Evolutionary conservation across 2,113 vertebrate species (phyloP), one percentile per base, ranked within the genome.

Genomic region (Corythornis vintsioides): DNA sequence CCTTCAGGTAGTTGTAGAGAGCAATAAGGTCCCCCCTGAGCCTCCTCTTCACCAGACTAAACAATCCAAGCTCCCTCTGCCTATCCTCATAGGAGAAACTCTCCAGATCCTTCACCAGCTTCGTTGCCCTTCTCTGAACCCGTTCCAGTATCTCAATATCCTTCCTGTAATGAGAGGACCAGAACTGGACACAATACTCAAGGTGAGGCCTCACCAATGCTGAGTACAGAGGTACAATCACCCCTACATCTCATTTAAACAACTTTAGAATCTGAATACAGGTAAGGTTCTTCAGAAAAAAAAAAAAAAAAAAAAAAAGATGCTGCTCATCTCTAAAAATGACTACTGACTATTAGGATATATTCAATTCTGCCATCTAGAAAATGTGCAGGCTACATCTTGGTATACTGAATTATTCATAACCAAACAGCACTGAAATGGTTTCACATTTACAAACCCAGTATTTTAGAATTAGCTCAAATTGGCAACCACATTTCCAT

Each of bases 341-440:
- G 13, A 42, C 53, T 80, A 61, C 22, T 56, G 29, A 60, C 26
- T 92, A 48, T 18, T 61, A 89, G 60, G 42, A 74, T 61, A 78
- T 78, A 86, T 52, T 78, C 86, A 94, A 82, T 19, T 72, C 13
- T 65, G 35, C 56, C 86, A 55, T 86, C 28, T 73, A 78, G 33
- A 43, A 72, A 75, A 91, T 14, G 3, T 84, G 24, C 47, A 74
- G 35, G 20, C 5, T 42, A 55, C 92, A 82, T 42, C 9, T 42
- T 63, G 14, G 6, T 66, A 38, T 52, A 52, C 47, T 84, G 74
- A 79, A 92, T 78, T 88, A 92, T 89, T 96, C 86, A 90, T 76
- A 92, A 47, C 21, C 16, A 80, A 92, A 74, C 8, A 90, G 26
- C 38, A 83, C 38, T 86, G 33, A 59, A 83, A 86, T 69, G 21